Percentiles rank a stretch among this genome's conserved stretches.
Evolutionary conservation across 2,797 vertebrate species (phyloP).

Genomic region (Todus mexicanus): DNA sequence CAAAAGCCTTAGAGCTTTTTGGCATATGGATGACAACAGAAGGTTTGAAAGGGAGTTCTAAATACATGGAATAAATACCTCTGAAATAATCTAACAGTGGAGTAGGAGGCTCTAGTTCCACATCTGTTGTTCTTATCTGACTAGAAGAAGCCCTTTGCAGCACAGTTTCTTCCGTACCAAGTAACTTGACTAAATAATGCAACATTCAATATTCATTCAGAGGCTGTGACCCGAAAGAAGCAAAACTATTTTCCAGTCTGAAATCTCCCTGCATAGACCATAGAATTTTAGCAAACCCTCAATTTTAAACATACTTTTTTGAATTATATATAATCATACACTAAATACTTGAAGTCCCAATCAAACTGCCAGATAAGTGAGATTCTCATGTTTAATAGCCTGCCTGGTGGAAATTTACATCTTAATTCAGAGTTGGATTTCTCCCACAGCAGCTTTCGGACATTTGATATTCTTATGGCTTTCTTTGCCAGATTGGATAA

Average conservation of each 20-base stretch:
- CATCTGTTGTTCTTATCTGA: slow-evolving; percentile 6
- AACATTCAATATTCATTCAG: not conserved
- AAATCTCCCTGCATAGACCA: not conserved
- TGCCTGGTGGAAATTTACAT: not conserved
- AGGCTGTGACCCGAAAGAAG: not conserved
- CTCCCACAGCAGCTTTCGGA: not conserved
- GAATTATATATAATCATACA: not conserved
- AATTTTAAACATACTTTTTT: not conserved
- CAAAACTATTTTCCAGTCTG: not conserved
- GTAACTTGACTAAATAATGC: not conserved
- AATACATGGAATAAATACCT: slow-evolving; percentile 24
- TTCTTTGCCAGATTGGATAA: not conserved
- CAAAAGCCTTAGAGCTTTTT: slow-evolving; percentile 21
- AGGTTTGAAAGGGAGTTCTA: slow-evolving; percentile 21
- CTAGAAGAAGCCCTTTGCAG: not conserved
- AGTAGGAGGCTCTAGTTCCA: not conserved
- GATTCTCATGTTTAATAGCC: not conserved
- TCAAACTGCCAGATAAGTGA: not conserved
- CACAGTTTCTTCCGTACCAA: not conserved
- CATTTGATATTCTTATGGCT: not conserved
- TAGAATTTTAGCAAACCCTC: not conserved
- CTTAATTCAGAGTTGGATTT: not conserved
- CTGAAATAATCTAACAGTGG: not conserved
- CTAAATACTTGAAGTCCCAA: not conserved
- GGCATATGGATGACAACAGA: slow-evolving; percentile 24